Conservation (phyloP, 2,888 invertebrate species). For the Himalopsyche anomala region DNA sequence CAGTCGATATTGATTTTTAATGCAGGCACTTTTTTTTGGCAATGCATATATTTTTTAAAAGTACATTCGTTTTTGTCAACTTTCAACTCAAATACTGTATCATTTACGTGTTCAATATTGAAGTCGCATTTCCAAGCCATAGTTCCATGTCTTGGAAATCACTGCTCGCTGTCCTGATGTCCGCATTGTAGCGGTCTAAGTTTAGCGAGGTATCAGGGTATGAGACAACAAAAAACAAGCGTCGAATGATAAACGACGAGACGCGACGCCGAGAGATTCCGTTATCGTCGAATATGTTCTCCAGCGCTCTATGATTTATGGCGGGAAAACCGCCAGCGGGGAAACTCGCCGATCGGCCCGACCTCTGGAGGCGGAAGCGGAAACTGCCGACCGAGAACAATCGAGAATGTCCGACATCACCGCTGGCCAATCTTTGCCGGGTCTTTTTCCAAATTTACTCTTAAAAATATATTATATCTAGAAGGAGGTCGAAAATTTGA, state of each 20-base stretch:
- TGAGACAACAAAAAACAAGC: conserved; percentile 39
- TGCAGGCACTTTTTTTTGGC: too few relatives aligned
- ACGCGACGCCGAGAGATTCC: conserved; percentile 37
- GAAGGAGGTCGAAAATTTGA: too few relatives aligned
- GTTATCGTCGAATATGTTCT: conserved; percentile 40
- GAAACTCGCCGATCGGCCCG: conserved; percentile 19
- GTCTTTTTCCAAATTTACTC: not conserved
- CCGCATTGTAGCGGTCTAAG: conserved; percentile 21
- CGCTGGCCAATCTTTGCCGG: conserved; percentile 19
- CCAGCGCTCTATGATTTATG: conserved; percentile 40
- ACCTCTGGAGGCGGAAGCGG: conserved; percentile 38
- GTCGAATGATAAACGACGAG: conserved; percentile 31
- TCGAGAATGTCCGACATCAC: conserved; percentile 15
- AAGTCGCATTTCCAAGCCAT: too few relatives aligned
- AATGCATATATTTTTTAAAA: too few relatives aligned
- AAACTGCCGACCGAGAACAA: conserved; percentile 27
- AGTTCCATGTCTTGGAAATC: not conserved
- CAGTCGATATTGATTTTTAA: too few relatives aligned
- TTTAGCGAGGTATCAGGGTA: not conserved
- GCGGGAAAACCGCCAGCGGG: conserved; percentile 39
- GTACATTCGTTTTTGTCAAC: too few relatives aligned
- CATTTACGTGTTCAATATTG: too few relatives aligned
- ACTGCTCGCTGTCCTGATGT: conserved; percentile 36
- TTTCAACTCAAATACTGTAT: too few relatives aligned
- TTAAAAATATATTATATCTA: too few relatives aligned